Evolutionary conservation across 2,797 vertebrate genomes (phyloP), one percentile per base, ranked within the genome.

Genomic region (Mus caroli): DNA sequence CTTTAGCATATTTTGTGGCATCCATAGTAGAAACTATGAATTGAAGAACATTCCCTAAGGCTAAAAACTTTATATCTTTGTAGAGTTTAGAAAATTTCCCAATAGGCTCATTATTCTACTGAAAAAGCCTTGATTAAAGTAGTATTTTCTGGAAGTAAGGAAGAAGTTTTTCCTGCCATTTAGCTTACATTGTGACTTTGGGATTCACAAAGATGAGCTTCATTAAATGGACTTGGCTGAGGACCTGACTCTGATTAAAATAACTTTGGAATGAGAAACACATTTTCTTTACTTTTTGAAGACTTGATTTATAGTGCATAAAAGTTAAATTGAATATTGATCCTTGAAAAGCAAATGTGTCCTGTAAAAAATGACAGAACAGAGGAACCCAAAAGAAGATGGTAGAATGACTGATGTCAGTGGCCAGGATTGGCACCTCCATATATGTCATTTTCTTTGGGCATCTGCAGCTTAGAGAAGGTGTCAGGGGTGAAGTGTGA

Each of bases 241-340:
- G 82, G 73, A 92, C 24, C 58, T 84, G 78, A 46, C 20, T 87
- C 3, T 91, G 82, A 96, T 97, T 97, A 96, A 97, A 94, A 85
- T 96, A 91, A 87, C 71, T 91, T 95, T 17, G 78, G 93, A 96
- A 85, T 31, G 71, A 90, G 78, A 90, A 93, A 94, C 54, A 92
- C 52, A 92, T 95, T 97, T 98, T 93, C 43, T 97, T 96, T n/a
- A 91, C 91, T 84, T 97, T 96, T 86, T 85, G 75, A 93, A 97
- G 34, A 95, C 84, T 93, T 87, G 89, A 96, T 96, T 91, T 97
- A 89, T 95, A 96, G 56, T 94, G 14, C 73, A 91, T 87, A 93
- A 93, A 97, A 97, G 69, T 97, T 95, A 97, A 97, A 94, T 91
- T 97, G 85, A 95, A 85, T 97, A 95, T 60, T 97, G 58, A 93